Base-by-base conservation (phyloP, 2,888 invertebrate species). In the Drosophila anomalipes region DNA sequence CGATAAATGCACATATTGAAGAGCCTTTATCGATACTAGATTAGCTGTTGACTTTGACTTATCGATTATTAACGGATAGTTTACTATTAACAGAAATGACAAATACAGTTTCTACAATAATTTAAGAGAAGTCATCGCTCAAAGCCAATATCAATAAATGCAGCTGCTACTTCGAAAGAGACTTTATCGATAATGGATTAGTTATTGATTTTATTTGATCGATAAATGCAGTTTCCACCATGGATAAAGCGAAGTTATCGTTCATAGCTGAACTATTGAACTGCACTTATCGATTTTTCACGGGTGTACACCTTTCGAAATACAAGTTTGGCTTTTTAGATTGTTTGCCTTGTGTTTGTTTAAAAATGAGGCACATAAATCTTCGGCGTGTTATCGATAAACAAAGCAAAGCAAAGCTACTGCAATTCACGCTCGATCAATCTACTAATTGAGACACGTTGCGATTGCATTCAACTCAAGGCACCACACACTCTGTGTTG, bases 381-480 rank as follows among this genome's bases (percentile, higher is more conserved):
- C 47, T 47, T 47, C 47, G 9, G 16, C 16, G 9, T 37, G 37
- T 54, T 47, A 62, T 57, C 49, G 69, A 39, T 51, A 28, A 22
- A 28, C 47, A 47, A 47, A 47, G 26, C 26, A 47, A 22, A 33
- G 26, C 57, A 47, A 22, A 33, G 26, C 57, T 49, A 63, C 35
- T 58, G 65, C 59, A 49, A 69, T 63, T 39, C 58, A 71, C 61
- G 67, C 47, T 60, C 79, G 74, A 78, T 78, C 69, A 73, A 73
- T 69, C 63, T 70, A 74, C 63, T 70, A 71, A 74, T 71, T 78
- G 80, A 64, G 70, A 49, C 71, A 79, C 70, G 80, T 74, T 39
- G 52, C 47, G 54, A 52, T 41, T 58, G 57, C 44, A 54, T 57
- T 16, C 47, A 26, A 30, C 52, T 69, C 81, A 81, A 81, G 78